Percentiles rank a stretch among this genome's conserved stretches.
Evolutionary conservation across 2,797 vertebrate genomes (phyloP).

Genomic region (Manis javanica): DNA sequence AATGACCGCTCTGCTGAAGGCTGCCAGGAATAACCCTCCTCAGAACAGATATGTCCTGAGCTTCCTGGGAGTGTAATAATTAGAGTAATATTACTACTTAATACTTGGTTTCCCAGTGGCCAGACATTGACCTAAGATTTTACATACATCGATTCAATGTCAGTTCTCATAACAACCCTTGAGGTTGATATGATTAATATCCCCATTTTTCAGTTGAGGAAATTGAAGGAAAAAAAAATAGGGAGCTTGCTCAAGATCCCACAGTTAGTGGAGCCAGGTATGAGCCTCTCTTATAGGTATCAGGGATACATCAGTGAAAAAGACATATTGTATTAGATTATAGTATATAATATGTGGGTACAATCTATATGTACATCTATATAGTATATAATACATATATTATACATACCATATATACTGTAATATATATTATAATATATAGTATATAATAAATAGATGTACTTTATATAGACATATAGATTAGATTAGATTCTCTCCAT

Average conservation of each 20-base stretch:
- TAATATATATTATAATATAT: too few relatives aligned
- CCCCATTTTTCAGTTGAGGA: constrained; percentile 5
- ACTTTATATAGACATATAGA: too few relatives aligned
- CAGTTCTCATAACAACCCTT: neutral
- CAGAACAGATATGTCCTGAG: neutral
- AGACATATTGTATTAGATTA: neutral
- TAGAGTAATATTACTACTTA: neutral
- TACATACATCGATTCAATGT: neutral
- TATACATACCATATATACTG: too few relatives aligned
- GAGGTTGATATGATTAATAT: neutral
- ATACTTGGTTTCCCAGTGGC: neutral
- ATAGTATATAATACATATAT: too few relatives aligned
- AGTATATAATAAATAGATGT: too few relatives aligned
- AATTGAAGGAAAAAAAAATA: neutral
- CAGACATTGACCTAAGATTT: neutral
- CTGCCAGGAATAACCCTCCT: neutral
- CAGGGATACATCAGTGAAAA: neutral
- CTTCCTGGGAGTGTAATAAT: neutral
- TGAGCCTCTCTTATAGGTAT: constrained; percentile 1
- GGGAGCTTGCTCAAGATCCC: neutral
- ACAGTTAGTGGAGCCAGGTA: neutral
- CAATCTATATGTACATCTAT: too few relatives aligned
- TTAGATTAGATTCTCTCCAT: too few relatives aligned
- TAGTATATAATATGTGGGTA: too few relatives aligned
- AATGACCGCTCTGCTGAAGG: neutral